Evolutionary conservation across 1,140 invertebrate genomes (phyloP).

Genomic region (Caerostris extrusa): DNA sequence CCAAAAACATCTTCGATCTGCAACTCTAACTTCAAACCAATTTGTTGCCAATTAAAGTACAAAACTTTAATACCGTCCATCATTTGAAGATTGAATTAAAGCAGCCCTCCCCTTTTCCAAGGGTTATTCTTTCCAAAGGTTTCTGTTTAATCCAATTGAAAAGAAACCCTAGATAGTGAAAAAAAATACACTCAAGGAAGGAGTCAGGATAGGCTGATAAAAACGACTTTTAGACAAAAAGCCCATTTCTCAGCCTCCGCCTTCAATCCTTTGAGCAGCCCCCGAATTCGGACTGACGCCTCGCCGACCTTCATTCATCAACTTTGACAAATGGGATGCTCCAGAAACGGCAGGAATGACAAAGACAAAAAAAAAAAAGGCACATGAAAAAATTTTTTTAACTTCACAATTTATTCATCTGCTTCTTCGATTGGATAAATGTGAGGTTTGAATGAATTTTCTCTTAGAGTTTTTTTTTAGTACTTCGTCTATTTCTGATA

Average conservation of each 20-base stretch:
- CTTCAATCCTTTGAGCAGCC: conserved; percentile 28
- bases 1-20: neutral
- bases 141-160: neutral
- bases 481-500: neutral
- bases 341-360: neutral
- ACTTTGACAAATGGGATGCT: conserved; percentile 43
- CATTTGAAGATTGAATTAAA: neutral
- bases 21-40: neutral
- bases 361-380: neutral
- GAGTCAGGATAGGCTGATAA: neutral
- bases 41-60: neutral
- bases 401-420: conserved; percentile 4
- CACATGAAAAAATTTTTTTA: neutral
- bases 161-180: neutral
- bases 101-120: neutral
- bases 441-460: conserved; percentile 8
- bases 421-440: conserved; percentile 30
- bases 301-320: conserved; percentile 28
- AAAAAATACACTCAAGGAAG: neutral
- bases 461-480: neutral
- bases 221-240: conserved; percentile 13
- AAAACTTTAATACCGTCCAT: neutral
- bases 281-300: conserved; percentile 45
- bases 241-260: neutral
- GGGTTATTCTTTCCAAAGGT: neutral